A percentile compares a stretch with the other conserved stretches of the same genome.
Conservation (phyloP, 1,140 invertebrate genomes). For the Atta cephalotes region DNA sequence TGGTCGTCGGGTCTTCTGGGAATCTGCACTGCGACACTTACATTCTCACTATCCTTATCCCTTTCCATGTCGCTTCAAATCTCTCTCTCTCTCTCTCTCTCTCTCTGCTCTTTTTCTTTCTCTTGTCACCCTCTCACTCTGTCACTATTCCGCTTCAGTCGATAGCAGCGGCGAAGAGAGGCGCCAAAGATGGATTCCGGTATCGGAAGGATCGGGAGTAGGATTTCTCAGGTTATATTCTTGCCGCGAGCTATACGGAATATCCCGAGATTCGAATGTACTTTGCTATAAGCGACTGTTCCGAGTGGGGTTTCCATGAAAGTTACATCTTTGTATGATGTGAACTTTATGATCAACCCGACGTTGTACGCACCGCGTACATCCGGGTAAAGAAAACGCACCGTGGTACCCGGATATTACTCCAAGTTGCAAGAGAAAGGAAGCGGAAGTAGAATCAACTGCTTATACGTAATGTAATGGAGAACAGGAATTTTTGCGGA, state of each 20-base stretch:
- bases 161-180: slow-evolving; percentile 60
- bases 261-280: slow-evolving; percentile 70
- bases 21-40: slow-evolving; percentile 77
- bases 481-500: background rate
- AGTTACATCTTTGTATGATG: slow-evolving; percentile 58
- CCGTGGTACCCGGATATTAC: slow-evolving; percentile 17
- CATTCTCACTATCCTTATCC: slow-evolving; percentile 51
- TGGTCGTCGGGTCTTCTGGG: slow-evolving; percentile 61
- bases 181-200: slow-evolving; percentile 73
- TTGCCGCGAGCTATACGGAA: slow-evolving; percentile 70
- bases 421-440: background rate
- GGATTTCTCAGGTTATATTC: slow-evolving; percentile 76
- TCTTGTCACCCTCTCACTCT: slow-evolving; percentile 14
- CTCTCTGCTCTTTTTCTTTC: background rate
- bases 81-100: slow-evolving; percentile 30
- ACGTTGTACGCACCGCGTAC: background rate
- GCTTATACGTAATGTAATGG: background rate
- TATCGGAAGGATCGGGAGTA: slow-evolving; percentile 72
- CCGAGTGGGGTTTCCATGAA: slow-evolving; percentile 64
- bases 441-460: background rate
- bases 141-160: slow-evolving; percentile 33
- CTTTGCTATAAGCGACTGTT: slow-evolving; percentile 58
- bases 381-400: slow-evolving; percentile 38
- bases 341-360: slow-evolving; percentile 68
- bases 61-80: slow-evolving; percentile 33